Percentiles rank a stretch among this genome's conserved stretches.
Evolutionary conservation across 1,140 invertebrate genomes (phyloP).

Genomic region (Scylla paramamosain): DNA sequence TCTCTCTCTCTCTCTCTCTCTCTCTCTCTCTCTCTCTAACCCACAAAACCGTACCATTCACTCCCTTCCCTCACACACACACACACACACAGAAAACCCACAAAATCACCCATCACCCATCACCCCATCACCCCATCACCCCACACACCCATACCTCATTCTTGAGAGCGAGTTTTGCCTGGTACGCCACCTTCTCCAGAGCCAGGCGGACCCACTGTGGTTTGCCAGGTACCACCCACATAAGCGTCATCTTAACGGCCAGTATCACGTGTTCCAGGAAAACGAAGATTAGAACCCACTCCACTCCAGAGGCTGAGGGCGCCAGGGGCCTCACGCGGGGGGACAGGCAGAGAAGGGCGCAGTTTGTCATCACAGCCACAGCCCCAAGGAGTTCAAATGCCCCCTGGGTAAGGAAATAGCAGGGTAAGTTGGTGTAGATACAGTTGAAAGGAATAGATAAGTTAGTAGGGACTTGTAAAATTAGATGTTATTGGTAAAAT

Average conservation of each 20-base stretch:
- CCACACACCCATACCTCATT: constrained; percentile 79
- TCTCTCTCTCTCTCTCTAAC: too few species aligned
- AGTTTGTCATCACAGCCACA: constrained; percentile 90
- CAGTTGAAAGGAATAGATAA: constrained; percentile 11
- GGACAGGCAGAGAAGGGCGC: constrained; percentile 93
- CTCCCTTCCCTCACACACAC: background rate
- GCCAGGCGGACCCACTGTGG: constrained; percentile 94
- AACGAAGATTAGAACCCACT: constrained; percentile 93
- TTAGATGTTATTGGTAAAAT: too few species aligned
- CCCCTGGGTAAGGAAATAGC: constrained; percentile 26
- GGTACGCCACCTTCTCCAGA: constrained; percentile 77
- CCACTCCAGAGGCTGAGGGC: constrained; percentile 90
- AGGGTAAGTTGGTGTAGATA: background rate
- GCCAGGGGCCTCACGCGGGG: constrained; percentile 93
- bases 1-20: too few species aligned
- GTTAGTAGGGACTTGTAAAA: background rate
- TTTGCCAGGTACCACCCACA: constrained; percentile 93
- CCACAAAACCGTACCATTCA: background rate
- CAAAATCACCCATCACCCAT: too few species aligned
- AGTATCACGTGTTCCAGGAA: constrained; percentile 94
- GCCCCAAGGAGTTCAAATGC: constrained; percentile 72
- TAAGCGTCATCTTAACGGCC: constrained; percentile 88
- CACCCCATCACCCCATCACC: background rate
- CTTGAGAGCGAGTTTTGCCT: constrained; percentile 86
- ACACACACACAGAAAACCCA: too few species aligned